Percentiles rank a stretch among this genome's conserved stretches.
Conservation (phyloP, 1,140 invertebrate species). For the Cryptotermes secundus region DNA sequence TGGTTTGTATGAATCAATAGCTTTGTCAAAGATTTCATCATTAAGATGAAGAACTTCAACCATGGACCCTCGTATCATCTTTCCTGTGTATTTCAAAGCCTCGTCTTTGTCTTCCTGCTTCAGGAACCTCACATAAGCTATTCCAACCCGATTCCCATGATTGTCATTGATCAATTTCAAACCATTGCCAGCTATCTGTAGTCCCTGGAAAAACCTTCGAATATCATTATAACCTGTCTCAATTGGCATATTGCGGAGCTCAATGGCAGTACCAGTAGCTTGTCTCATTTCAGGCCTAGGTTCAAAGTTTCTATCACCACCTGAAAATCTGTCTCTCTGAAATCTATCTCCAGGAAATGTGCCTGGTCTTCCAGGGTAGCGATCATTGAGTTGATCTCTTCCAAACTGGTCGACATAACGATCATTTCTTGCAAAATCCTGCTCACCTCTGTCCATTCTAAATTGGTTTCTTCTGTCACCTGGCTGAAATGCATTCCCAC, state of each 20-base stretch:
- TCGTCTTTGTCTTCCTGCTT: constrained; percentile 65
- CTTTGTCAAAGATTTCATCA: constrained; percentile 64
- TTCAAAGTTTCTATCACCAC: background rate
- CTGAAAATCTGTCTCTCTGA: background rate
- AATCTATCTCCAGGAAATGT: background rate
- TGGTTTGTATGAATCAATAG: constrained; percentile 61
- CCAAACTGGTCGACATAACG: background rate
- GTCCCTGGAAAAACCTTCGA: constrained; percentile 73
- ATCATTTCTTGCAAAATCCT: constrained; percentile 18
- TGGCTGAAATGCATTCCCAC: background rate
- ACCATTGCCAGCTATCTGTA: constrained; percentile 77
- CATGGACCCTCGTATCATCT: constrained; percentile 58
- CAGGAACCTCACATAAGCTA: constrained; percentile 76
- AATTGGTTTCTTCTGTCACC: constrained; percentile 21
- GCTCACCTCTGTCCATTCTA: background rate
- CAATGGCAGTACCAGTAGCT: constrained; percentile 59
- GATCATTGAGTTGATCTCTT: background rate
- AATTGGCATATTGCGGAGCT: constrained; percentile 66
- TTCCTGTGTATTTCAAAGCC: constrained; percentile 62
- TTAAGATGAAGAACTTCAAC: constrained; percentile 61
- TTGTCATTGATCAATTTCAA: constrained; percentile 83
- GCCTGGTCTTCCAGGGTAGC: background rate
- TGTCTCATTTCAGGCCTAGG: background rate
- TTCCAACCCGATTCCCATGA: constrained; percentile 73
- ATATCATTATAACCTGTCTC: constrained; percentile 75